Evolutionary conservation across 2,113 vertebrate genomes (phyloP), one percentile per base, ranked within the genome.

Genomic region (Apteryx mantelli): DNA sequence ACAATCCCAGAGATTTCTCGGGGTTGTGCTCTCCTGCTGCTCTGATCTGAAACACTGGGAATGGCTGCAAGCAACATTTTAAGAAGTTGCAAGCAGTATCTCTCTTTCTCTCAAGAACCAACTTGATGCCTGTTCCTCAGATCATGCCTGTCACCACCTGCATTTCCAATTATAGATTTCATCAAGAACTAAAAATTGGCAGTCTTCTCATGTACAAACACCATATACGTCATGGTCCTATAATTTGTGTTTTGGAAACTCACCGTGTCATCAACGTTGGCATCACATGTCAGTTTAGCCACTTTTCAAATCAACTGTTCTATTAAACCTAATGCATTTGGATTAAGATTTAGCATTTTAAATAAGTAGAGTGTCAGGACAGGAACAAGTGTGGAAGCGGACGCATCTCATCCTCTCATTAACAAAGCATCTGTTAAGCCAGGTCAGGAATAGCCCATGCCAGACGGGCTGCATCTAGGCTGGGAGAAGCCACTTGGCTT

Each of bases 211-310:
- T 7, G 56, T 2, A 30, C 36, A 11, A 86, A 25, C 0, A 2
- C 50, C 3, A 3, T 26, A 34, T 55, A 7, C 2, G 7, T 42
- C 46, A 16, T 2, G 2, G 75, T 56, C 7, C 2, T 0, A n/a
- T 2, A 4, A 0, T 40, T 24, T 0, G 2, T 48, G 56, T 65
- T 63, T 30, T n/a, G 52, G 25, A 12, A 5, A 0, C 48, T 36
- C 19, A 18, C 0, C 2, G 22, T 38, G 48, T 18, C 77, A 46
- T 36, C 40, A 5, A 32, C 7, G 13, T 7, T n/a, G 71, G 30
- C 11, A 1, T 64, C 69, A 30, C 0, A 0, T 25, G 30, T 36
- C 58, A 40, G 28, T 66, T 66, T 15, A 36, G 40, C 32, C 0
- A 1, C 36, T 64, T 85, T 40, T 44, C 28, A 34, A 53, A 53